phyloP scores from a whole-genome alignment of 2,888 invertebrate species.

The Lordiphosa fenestrarum region DNA sequence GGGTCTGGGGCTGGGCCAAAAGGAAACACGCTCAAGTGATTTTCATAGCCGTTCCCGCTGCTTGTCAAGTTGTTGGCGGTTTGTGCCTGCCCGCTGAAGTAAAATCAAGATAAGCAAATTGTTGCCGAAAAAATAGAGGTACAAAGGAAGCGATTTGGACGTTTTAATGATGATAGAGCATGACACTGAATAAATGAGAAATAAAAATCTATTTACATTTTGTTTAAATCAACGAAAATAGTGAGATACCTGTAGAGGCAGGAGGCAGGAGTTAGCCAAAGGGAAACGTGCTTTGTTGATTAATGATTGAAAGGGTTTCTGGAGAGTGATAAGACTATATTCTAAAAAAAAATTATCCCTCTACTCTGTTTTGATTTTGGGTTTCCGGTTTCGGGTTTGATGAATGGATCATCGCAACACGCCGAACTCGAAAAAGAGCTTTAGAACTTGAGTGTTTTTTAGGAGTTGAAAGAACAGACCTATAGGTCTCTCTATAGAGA shows the following conservation, averaged over 20 bases:
- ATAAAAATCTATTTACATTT: constrained; percentile 51
- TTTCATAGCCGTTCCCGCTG: constrained; percentile 45
- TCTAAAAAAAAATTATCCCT: too few species aligned
- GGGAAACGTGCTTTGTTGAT: too few species aligned
- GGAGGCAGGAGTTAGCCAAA: too few species aligned
- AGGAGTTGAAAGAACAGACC: too few species aligned
- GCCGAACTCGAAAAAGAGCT: too few species aligned
- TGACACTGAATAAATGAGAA: constrained; percentile 69
- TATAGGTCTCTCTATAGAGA: too few species aligned
- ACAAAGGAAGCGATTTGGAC: constrained; percentile 72
- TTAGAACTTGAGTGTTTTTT: too few species aligned
- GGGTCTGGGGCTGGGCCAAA: constrained; percentile 42
- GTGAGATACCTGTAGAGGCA: not conserved
- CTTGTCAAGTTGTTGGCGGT: constrained; percentile 34
- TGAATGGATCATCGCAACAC: too few species aligned
- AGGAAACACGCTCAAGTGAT: constrained; percentile 76
- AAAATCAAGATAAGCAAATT: constrained; percentile 73
- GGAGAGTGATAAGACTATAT: too few species aligned
- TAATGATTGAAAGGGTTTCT: not conserved
- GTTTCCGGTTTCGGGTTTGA: too few species aligned
- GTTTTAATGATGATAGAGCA: constrained; percentile 73
- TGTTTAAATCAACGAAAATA: constrained; percentile 23
- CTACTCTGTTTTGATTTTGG: too few species aligned
- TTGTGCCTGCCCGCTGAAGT: constrained; percentile 51
- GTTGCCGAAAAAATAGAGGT: constrained; percentile 63